phyloP scores from a whole-genome alignment of 1,140 invertebrate genomes.

The Pseudachorutes palmiensis region DNA sequence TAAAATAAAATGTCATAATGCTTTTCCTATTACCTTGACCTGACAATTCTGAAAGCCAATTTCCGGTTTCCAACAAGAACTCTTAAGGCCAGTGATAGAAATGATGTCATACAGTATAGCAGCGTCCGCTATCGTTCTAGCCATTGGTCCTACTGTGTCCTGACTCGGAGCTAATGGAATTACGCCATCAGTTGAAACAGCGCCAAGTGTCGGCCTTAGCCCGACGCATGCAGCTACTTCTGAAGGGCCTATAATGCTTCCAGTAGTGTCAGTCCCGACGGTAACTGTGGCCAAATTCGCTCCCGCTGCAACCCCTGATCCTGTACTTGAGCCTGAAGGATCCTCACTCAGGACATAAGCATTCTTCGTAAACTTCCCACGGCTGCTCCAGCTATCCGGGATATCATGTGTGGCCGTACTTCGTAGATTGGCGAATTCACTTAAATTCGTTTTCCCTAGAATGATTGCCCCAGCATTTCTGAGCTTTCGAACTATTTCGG shows the following conservation, averaged over 20 bases:
- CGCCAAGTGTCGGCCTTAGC: slow-evolving; percentile 9
- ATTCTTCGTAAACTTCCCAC: slow-evolving; percentile 17
- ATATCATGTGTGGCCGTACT: slow-evolving; percentile 14
- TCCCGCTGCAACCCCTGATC: slow-evolving; percentile 11
- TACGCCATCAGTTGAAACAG: slow-evolving; percentile 8
- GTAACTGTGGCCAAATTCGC: slow-evolving; percentile 15
- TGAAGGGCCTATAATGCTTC: slow-evolving; percentile 8
- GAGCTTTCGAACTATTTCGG: slow-evolving; percentile 7
- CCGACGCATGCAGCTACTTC: background rate
- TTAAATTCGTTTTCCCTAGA: slow-evolving; percentile 17
- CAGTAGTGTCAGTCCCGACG: slow-evolving; percentile 25
- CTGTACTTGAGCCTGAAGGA: slow-evolving; percentile 14
- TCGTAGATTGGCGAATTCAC: slow-evolving; percentile 6
- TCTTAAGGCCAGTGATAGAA: background rate
- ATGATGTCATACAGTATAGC: slow-evolving; percentile 12
- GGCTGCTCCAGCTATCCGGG: slow-evolving; percentile 20
- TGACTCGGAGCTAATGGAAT: slow-evolving; percentile 17
- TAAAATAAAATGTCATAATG: background rate
- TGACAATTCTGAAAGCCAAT: background rate
- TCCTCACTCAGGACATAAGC: slow-evolving; percentile 6
- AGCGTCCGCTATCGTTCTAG: slow-evolving; percentile 3
- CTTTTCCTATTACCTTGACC: background rate
- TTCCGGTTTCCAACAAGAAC: background rate
- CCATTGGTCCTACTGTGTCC: slow-evolving; percentile 19
- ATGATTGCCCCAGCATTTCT: slow-evolving; percentile 11